These are phyloP conservation scores for Sarotherodon lohbergeri DNA, from an alignment of 2,113 vertebrate genomes.

Conservation along the genomic window DNA sequence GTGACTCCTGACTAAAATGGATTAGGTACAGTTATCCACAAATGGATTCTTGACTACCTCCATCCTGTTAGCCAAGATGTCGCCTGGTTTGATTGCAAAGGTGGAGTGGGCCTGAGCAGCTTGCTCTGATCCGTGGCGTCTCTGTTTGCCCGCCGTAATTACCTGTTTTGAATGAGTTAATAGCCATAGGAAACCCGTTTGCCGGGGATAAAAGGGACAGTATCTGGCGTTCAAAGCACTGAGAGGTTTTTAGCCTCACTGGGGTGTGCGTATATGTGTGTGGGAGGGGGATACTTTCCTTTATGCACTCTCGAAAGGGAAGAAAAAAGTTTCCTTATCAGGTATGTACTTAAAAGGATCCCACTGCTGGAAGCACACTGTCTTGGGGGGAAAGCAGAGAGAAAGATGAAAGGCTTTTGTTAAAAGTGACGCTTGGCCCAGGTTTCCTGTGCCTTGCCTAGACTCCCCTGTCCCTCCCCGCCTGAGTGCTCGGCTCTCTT, in stretches of 20 bases:
- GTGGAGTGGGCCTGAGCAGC: slow-evolving; percentile 49
- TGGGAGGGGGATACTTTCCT: slow-evolving; percentile 78
- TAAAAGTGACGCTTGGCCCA: slow-evolving; percentile 85
- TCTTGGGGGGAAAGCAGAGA: slow-evolving; percentile 82
- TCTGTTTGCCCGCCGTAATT: slow-evolving; percentile 60
- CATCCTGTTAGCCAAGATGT: slow-evolving; percentile 13
- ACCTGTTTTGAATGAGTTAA: slow-evolving; percentile 74
- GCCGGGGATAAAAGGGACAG: slow-evolving; percentile 63
- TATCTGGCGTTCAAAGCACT: slow-evolving; percentile 65
- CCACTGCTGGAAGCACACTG: slow-evolving; percentile 78
- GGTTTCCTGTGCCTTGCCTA: slow-evolving; percentile 86
- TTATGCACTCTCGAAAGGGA: slow-evolving; percentile 59
- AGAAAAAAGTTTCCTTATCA: slow-evolving; percentile 83
- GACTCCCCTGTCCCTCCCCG: slow-evolving; percentile 76
- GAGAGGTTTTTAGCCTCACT: slow-evolving; percentile 58
- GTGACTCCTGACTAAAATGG: slow-evolving; percentile 61
- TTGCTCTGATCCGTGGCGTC: slow-evolving; percentile 35
- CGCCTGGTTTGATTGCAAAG: slow-evolving; percentile 52
- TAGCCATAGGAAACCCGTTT: slow-evolving; percentile 64
- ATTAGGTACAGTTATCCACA: slow-evolving; percentile 70
- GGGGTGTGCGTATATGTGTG: slow-evolving; percentile 45
- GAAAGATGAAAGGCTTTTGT: slow-evolving; percentile 97
- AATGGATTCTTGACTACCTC: slow-evolving; percentile 61
- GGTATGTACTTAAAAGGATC: slow-evolving; percentile 91
- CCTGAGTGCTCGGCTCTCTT: slow-evolving; percentile 71